A percentile compares a stretch with the other conserved stretches of the same genome.
Conservation (phyloP, 1,140 invertebrate genomes). For the Globodera rostochiensis region DNA sequence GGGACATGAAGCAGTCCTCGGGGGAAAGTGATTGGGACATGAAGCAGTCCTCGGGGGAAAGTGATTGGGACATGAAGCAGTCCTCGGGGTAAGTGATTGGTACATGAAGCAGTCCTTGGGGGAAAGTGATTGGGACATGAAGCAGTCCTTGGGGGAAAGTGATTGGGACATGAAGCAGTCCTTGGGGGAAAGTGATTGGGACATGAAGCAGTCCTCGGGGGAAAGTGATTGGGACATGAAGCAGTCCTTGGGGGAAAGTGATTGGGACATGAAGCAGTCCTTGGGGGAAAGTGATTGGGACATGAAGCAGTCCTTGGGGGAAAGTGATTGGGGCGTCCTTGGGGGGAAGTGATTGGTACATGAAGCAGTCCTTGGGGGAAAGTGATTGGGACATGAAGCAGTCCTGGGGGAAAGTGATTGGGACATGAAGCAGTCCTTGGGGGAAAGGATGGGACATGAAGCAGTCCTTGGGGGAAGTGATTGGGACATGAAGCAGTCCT, state of each 20-base stretch:
- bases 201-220: constrained; percentile 47
- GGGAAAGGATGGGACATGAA: background rate
- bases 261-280: constrained; percentile 38
- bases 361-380: constrained; percentile 46
- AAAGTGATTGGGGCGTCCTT: background rate
- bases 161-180: background rate
- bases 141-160: background rate
- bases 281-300: constrained; percentile 21
- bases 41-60: constrained; percentile 44
- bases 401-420: constrained; percentile 30
- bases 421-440: constrained; percentile 44
- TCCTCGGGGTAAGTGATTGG: constrained; percentile 29
- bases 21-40: constrained; percentile 31
- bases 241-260: constrained; percentile 39
- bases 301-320: background rate
- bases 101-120: constrained; percentile 46
- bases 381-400: constrained; percentile 34
- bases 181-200: constrained; percentile 1
- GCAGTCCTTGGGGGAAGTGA: background rate
- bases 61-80: constrained; percentile 33
- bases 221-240: constrained; percentile 18
- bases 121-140: background rate
- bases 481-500: background rate
- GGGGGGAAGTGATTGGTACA: constrained; percentile 14
- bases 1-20: background rate